Evolutionary conservation across 2,113 vertebrate species (phyloP).

Genomic region (Phocoena sinus): DNA sequence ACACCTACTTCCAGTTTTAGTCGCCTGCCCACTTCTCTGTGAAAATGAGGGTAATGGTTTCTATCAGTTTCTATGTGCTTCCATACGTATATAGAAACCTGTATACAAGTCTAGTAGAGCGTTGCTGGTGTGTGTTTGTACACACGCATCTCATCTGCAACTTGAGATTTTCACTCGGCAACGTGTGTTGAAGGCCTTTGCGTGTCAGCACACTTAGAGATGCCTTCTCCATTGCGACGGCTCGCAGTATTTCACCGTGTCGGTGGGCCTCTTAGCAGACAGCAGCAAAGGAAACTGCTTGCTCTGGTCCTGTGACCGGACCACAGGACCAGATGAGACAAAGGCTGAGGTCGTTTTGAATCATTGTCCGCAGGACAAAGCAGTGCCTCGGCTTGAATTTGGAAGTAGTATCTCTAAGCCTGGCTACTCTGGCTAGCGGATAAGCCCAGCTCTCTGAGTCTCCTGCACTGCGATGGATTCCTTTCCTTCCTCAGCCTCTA

Average conservation of each 20-base stretch:
- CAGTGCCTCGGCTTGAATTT: background rate
- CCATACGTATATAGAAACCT: background rate
- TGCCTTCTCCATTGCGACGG: background rate
- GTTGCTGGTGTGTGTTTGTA: background rate
- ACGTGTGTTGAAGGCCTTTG: background rate
- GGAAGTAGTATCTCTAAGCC: background rate
- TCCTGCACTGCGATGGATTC: background rate
- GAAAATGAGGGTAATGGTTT: background rate
- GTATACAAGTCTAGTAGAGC: too few species aligned
- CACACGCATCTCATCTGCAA: background rate
- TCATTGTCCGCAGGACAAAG: slow-evolving; percentile 3
- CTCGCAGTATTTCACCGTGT: accelerated
- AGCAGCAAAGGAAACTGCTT: background rate
- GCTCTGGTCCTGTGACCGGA: background rate
- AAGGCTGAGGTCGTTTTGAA: slow-evolving; percentile 47
- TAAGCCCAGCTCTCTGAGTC: background rate
- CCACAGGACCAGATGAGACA: slow-evolving; percentile 32
- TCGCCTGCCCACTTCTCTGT: background rate
- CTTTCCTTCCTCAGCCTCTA: background rate
- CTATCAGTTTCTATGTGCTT: background rate
- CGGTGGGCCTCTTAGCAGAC: background rate
- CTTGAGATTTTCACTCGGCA: background rate
- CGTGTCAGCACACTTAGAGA: background rate
- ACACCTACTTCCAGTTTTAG: background rate
- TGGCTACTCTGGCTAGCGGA: background rate